Evolutionary conservation across 2,888 invertebrate species (phyloP).

Genomic region (Nematopogon swammerdamellus): DNA sequence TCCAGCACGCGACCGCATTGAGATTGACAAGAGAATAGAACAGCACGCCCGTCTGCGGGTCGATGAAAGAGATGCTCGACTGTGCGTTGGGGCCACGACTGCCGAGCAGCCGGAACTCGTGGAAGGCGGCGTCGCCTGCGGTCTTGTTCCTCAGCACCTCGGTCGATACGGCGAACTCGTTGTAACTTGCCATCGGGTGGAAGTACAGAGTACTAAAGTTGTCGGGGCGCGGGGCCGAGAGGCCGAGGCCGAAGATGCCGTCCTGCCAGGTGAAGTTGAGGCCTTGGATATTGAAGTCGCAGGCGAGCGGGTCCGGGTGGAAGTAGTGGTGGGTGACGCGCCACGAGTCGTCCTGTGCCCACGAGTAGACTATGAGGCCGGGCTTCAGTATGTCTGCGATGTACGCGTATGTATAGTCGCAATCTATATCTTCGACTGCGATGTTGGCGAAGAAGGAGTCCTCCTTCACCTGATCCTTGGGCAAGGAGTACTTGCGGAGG

Average conservation of each 20-base stretch:
- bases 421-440: constrained; percentile 71
- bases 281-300: constrained; percentile 69
- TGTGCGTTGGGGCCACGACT: constrained; percentile 69
- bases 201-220: constrained; percentile 73
- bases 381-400: constrained; percentile 67
- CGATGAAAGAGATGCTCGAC: constrained; percentile 69
- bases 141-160: constrained; percentile 61
- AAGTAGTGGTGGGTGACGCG: constrained; percentile 68
- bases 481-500: constrained; percentile 63
- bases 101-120: constrained; percentile 65
- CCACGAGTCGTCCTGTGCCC: constrained; percentile 70
- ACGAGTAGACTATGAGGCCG: constrained; percentile 73
- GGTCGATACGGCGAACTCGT: constrained; percentile 74
- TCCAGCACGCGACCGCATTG: constrained; percentile 78
- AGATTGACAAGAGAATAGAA: constrained; percentile 73
- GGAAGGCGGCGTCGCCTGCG: constrained; percentile 52
- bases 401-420: constrained; percentile 70
- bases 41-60: constrained; percentile 66
- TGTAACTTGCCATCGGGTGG: constrained; percentile 73
- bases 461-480: constrained; percentile 60
- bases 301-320: constrained; percentile 67
- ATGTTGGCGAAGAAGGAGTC: constrained; percentile 74
- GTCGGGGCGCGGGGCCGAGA: constrained; percentile 61
- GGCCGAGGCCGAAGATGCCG: constrained; percentile 70
- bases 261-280: constrained; percentile 73